A percentile compares a stretch with the other conserved stretches of the same genome.
Conservation (phyloP, 2,113 vertebrate species). For the Scomber japonicus region DNA sequence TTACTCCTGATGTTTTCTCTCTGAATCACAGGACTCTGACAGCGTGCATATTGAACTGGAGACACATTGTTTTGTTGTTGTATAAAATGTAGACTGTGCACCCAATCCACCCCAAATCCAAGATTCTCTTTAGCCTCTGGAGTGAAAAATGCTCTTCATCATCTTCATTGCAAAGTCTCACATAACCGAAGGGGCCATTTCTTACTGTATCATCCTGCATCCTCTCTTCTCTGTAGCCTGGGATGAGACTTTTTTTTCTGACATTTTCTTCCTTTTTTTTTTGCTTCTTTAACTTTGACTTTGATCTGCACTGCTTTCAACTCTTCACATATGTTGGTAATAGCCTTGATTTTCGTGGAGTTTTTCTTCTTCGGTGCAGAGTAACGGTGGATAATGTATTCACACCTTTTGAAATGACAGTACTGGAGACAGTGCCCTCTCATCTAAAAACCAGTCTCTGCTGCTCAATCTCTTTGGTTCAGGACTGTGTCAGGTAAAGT, state of each 20-base stretch:
- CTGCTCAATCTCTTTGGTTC: constrained; percentile 43
- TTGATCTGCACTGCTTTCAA: constrained; percentile 74
- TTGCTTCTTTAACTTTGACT: constrained; percentile 38
- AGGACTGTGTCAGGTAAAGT: constrained; percentile 45
- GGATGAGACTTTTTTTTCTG: constrained; percentile 29
- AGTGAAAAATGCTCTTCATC: not conserved
- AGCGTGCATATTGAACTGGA: not conserved
- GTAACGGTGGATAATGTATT: constrained; percentile 72
- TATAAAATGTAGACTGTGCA: constrained; percentile 19
- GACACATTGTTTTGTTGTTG: constrained; percentile 9
- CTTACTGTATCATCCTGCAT: constrained; percentile 54
- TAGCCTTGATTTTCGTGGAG: constrained; percentile 74
- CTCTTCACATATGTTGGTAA: constrained; percentile 70
- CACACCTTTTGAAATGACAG: constrained; percentile 67
- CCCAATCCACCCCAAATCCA: not conserved
- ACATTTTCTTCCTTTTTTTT: constrained; percentile 20
- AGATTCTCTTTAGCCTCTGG: not conserved
- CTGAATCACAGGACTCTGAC: not conserved
- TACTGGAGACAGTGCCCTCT: constrained; percentile 54
- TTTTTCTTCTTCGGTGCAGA: constrained; percentile 57
- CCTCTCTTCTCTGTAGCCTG: constrained; percentile 45
- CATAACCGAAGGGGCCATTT: constrained; percentile 43
- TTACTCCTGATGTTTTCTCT: not conserved
- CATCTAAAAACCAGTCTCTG: constrained; percentile 38
- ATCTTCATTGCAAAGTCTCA: constrained; percentile 28